Evolutionary conservation across 2,888 invertebrate genomes (phyloP).

Genomic region (Eupithecia inturbata): DNA sequence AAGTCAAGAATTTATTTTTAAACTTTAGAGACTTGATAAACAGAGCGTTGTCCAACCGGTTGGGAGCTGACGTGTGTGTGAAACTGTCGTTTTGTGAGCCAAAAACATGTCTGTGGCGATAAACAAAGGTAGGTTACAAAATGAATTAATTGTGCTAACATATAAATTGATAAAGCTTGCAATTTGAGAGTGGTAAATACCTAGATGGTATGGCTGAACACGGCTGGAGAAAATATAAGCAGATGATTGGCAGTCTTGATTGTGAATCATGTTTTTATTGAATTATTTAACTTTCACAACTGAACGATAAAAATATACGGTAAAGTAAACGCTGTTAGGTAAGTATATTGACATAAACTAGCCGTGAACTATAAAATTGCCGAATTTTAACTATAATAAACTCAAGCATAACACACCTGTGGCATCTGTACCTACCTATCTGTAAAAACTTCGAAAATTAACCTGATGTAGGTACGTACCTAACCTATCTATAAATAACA

Average conservation of each 20-base stretch:
- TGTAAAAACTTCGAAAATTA: too few relatives aligned
- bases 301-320: not conserved
- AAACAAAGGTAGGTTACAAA: slow-evolving; percentile 65
- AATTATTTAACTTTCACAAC: not conserved
- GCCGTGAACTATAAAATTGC: not conserved
- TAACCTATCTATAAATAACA: too few relatives aligned
- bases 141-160: not conserved
- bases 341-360: not conserved
- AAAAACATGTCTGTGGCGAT: slow-evolving; percentile 69
- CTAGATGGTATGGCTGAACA: too few relatives aligned
- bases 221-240: not conserved
- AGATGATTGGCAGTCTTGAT: not conserved
- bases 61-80: slow-evolving; percentile 45
- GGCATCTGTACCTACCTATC: too few relatives aligned
- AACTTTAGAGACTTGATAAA: slow-evolving; percentile 20
- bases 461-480: too few relatives aligned
- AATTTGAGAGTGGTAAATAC: not conserved
- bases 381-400: not conserved
- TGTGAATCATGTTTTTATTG: not conserved
- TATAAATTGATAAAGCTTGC: not conserved
- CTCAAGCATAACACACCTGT: too few relatives aligned
- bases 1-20: slow-evolving; percentile 6
- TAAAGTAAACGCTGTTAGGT: not conserved
- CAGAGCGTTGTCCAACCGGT: slow-evolving; percentile 27
- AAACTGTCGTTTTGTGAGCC: slow-evolving; percentile 22